phyloP scores from a whole-genome alignment of 2,113 vertebrate genomes.

The Gambusia holbrooki region DNA sequence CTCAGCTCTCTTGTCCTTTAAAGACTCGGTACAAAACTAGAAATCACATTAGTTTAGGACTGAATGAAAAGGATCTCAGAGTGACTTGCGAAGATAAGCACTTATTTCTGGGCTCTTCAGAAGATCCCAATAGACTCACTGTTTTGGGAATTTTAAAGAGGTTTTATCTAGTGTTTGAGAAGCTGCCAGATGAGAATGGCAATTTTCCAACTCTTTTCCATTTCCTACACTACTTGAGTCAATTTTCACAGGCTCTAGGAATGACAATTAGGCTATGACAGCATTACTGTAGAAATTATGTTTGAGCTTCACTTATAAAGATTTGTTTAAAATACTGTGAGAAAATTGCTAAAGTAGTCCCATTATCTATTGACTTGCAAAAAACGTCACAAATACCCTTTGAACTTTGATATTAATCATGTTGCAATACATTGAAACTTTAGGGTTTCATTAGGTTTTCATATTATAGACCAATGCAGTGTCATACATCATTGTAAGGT shows the following conservation, averaged over 20 bases:
- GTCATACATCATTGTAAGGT: too few species aligned
- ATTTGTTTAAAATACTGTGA: conserved; percentile 45
- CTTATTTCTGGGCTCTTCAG: conserved; percentile 53
- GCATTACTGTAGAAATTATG: conserved; percentile 39
- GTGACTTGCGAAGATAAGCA: conserved; percentile 61
- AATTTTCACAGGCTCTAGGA: conserved; percentile 68
- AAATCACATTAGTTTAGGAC: conserved; percentile 50
- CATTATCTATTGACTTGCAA: too few species aligned
- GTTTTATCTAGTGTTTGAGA: conserved; percentile 64
- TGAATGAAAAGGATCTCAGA: conserved; percentile 54
- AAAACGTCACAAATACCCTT: too few species aligned
- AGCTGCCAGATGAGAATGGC: conserved; percentile 50
- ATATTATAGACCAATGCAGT: too few species aligned
- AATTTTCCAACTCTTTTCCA: conserved; percentile 59
- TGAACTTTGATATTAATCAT: too few species aligned
- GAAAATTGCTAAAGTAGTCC: conserved; percentile 25
- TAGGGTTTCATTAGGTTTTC: too few species aligned
- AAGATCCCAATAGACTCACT: conserved; percentile 60
- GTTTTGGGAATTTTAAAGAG: conserved; percentile 67
- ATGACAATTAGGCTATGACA: conserved; percentile 45
- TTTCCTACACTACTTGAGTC: conserved; percentile 67
- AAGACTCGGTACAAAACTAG: conserved; percentile 43
- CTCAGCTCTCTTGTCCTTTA: conserved; percentile 36
- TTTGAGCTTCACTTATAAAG: conserved; percentile 50
- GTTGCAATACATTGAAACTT: too few species aligned